phyloP scores from a whole-genome alignment of 2,113 vertebrate genomes.

The Malaclemys terrapin region DNA sequence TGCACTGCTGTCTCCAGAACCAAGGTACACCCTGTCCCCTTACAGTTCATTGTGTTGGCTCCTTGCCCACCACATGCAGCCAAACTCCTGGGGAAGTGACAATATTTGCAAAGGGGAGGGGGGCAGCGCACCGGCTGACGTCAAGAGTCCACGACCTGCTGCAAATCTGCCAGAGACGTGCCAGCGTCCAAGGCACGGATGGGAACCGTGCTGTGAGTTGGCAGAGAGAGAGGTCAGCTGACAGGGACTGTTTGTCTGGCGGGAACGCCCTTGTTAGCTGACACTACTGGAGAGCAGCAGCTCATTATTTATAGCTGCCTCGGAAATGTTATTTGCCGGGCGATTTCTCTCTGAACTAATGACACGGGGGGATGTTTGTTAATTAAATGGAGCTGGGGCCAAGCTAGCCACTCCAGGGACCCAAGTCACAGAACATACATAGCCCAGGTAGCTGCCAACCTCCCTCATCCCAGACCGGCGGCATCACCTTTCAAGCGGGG shows the following conservation, averaged over 20 bases:
- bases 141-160: background rate
- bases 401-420: background rate
- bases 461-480: background rate
- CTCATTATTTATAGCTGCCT: background rate
- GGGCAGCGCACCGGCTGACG: background rate
- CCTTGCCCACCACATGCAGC: background rate
- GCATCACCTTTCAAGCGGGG: background rate
- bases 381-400: background rate
- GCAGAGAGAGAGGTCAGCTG: background rate
- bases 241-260: background rate
- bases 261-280: background rate
- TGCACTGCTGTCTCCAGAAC: background rate
- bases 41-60: background rate
- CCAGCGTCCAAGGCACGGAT: background rate
- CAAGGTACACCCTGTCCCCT: background rate
- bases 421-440: background rate
- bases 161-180: background rate
- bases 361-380: background rate
- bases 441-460: background rate
- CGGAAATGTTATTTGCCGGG: background rate
- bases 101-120: background rate
- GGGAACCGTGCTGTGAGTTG: background rate
- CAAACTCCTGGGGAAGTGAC: background rate
- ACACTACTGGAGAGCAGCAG: background rate
- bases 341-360: background rate